Percentiles rank a stretch among this genome's conserved stretches.
Evolutionary conservation across 2,113 vertebrate species (phyloP).

Genomic region (rabbit (Oryctolagus cuniculus)): mOryCun1.1 NC_091433.1:31190501-31191000

Average conservation of each 20-base stretch:
- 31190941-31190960: background rate
- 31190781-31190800: background rate
- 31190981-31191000: background rate
- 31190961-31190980: background rate
- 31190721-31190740: background rate
- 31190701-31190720: background rate
- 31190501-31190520: background rate
- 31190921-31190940: background rate
- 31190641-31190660: conserved; percentile 34
- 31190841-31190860: background rate
- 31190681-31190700: background rate
- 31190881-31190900: background rate
- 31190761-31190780: background rate
- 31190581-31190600: conserved; percentile 2
- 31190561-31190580: background rate
- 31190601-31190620: conserved; percentile 6
- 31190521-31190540: background rate
- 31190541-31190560: conserved; percentile 13
- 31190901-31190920: background rate
- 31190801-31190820: background rate
- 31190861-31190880: background rate
- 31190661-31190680: background rate
- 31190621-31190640: background rate
- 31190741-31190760: conserved; percentile 1
- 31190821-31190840: background rate